Evolutionary conservation across 2,888 invertebrate species (phyloP).

Genomic region (Microchrysa polita): DNA sequence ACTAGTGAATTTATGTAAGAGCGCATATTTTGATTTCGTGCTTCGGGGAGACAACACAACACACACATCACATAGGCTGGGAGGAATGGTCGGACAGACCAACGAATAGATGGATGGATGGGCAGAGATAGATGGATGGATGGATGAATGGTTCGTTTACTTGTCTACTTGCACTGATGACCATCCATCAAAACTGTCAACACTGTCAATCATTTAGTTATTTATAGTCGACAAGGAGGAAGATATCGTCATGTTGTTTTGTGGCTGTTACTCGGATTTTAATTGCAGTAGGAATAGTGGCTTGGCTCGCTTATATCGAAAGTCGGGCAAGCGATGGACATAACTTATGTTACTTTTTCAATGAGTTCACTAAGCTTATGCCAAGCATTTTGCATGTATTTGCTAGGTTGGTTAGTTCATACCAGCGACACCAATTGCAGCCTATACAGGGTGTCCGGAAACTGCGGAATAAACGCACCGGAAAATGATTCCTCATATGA

Average conservation of each 20-base stretch:
- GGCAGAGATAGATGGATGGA: conserved; percentile 21
- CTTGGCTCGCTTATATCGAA: too few species aligned
- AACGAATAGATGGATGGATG: conserved; percentile 9
- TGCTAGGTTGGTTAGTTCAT: too few species aligned
- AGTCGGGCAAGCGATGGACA: too few species aligned
- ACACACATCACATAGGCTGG: too few species aligned
- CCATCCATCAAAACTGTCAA: conserved; percentile 62
- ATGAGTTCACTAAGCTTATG: too few species aligned
- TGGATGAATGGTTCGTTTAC: conserved; percentile 45
- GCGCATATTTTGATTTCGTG: conserved; percentile 20
- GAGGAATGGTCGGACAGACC: conserved; percentile 4
- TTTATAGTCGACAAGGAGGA: conserved; percentile 58
- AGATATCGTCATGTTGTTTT: conserved; percentile 57
- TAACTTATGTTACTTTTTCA: too few species aligned
- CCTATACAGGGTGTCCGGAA: too few species aligned
- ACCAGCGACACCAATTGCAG: too few species aligned
- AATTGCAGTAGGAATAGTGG: too few species aligned
- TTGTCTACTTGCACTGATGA: conserved; percentile 54
- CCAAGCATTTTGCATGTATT: too few species aligned
- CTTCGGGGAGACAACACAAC: neutral
- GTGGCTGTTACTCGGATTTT: neutral
- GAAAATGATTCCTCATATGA: too few species aligned
- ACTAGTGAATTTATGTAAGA: conserved; percentile 32
- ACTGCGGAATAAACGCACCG: too few species aligned
- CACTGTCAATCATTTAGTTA: conserved; percentile 61